Evolutionary conservation across 2,113 vertebrate species (phyloP).

Genomic region (Silurus asotus): DNA sequence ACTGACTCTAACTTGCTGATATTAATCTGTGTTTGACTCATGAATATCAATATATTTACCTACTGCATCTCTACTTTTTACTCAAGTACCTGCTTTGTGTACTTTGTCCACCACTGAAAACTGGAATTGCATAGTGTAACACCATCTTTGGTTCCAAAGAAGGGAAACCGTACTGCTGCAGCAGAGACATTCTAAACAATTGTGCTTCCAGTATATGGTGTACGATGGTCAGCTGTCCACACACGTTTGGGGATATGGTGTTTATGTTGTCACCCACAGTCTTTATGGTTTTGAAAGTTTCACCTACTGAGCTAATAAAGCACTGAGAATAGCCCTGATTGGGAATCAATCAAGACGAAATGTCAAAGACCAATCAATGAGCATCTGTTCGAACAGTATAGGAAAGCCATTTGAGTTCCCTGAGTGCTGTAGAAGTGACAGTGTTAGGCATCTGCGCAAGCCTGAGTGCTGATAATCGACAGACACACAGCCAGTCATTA

Average conservation of each 20-base stretch:
- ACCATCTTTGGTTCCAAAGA: too few relatives aligned
- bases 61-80: too few relatives aligned
- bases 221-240: neutral
- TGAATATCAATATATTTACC: too few relatives aligned
- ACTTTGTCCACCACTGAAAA: too few relatives aligned
- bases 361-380: neutral
- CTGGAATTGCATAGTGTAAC: too few relatives aligned
- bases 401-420: neutral
- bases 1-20: too few relatives aligned
- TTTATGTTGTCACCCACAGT: neutral
- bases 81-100: too few relatives aligned
- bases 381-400: neutral
- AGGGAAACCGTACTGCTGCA: too few relatives aligned
- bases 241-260: neutral
- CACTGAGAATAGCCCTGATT: too few relatives aligned
- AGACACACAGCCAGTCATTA: constrained; percentile 1
- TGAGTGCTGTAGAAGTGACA: constrained; percentile 5
- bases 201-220: neutral
- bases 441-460: neutral
- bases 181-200: too few relatives aligned
- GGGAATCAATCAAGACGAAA: neutral
- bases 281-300: neutral
- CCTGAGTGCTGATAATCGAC: constrained; percentile 21
- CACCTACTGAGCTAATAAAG: neutral
- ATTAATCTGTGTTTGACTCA: too few relatives aligned